These are phyloP conservation scores for Gymnosoma rotundatum DNA, from an alignment of 2,888 invertebrate species.

Conservation along the genomic window DNA sequence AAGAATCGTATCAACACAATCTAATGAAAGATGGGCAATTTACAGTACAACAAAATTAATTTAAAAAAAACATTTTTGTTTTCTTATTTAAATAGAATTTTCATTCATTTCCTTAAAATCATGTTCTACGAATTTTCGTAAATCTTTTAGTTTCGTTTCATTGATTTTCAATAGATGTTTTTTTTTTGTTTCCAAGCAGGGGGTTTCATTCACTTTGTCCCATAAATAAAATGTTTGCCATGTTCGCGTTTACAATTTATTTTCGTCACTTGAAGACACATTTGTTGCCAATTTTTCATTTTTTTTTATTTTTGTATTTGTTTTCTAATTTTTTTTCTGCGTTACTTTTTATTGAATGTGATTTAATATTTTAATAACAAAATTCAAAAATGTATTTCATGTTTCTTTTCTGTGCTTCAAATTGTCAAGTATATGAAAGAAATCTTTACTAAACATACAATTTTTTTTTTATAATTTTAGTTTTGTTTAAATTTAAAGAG, in stretches of 20 bases:
- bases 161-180: background rate
- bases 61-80: too few relatives aligned
- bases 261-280: slow-evolving; percentile 21
- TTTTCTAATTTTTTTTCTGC: background rate
- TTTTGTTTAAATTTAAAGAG: slow-evolving; percentile 14
- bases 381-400: slow-evolving; percentile 28
- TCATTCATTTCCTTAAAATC: background rate
- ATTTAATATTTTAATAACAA: slow-evolving; percentile 33
- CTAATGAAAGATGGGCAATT: too few relatives aligned
- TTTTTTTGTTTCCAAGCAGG: slow-evolving; percentile 31
- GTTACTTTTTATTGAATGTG: slow-evolving; percentile 41
- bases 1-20: too few relatives aligned
- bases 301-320: background rate
- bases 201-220: slow-evolving; percentile 15
- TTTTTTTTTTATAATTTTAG: slow-evolving; percentile 17
- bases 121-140: background rate
- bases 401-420: slow-evolving; percentile 12
- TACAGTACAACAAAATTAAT: too few relatives aligned
- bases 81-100: background rate
- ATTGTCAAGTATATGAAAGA: slow-evolving; percentile 36
- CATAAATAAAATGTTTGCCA: slow-evolving; percentile 3
- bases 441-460: slow-evolving; percentile 8
- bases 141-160: background rate
- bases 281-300: slow-evolving; percentile 55
- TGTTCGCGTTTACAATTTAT: background rate